Base-by-base conservation (phyloP, 2,888 invertebrate species). In the Darwinula stevensoni region DNA sequence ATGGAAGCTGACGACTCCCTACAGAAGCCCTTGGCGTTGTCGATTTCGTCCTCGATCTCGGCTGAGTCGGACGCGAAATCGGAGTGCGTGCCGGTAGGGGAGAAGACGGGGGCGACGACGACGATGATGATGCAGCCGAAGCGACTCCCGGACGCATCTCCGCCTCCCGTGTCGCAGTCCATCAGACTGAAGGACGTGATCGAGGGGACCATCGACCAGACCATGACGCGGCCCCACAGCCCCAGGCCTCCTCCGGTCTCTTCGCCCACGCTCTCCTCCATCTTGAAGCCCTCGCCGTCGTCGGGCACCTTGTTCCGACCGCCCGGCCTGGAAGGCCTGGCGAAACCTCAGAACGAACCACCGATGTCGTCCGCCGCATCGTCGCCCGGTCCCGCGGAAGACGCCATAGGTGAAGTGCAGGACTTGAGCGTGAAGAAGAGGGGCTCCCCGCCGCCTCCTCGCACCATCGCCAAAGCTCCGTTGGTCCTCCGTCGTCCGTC, bases 391-490 rank as follows among this genome's bases (percentile, higher is more conserved):
- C 22, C 22, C n/a, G 22, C 22, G n/a, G 9, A 13, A 26, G 17
- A 16, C 5, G 15, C 14, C 31, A 37, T 29, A 6, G 22, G n/a
- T 26, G 32, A 16, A 12, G 28, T 35, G 13, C 31, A 17, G 33
- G 34, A 29, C 32, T 14, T 31, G 2, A 29, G 34, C 9, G 34
- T 29, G 13, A 13, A 14, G 17, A 26, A 5, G 22, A 30, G n/a
- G 31, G 13, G 16, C 27, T 33, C 31, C 14, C 35, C 38, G 31
- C 31, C 18, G 14, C 26, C 68, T 41, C 66, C 67, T 2, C 49
- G 66, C 40, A 54, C 55, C 37, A 39, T 32, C 32, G n/a, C n/a
- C n/a, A n/a, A 22, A 22, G 22, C n/a, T 6, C 9, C 22, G 22
- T n/a, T 22, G 22, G 6, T 22, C 22, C 6, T 22, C 22, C n/a